phyloP scores from a whole-genome alignment of 2,797 vertebrate species.

The Harpagifer antarcticus region DNA sequence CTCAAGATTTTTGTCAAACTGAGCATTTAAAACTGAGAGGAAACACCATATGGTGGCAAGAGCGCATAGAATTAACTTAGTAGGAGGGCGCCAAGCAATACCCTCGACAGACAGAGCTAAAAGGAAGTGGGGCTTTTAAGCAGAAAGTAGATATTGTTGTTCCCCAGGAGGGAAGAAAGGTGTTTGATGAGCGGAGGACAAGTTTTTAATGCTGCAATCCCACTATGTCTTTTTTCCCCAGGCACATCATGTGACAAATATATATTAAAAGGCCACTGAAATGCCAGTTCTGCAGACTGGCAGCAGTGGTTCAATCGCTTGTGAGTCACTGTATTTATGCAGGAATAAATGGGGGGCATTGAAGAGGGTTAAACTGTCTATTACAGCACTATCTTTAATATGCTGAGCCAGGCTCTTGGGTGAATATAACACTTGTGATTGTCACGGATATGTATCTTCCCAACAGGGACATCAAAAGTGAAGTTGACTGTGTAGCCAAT shows the following conservation, averaged over 20 bases:
- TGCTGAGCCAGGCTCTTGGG: conserved; percentile 20
- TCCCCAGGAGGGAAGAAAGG: conserved; percentile 46
- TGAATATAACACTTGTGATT: conserved; percentile 20
- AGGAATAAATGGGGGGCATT: conserved; percentile 39
- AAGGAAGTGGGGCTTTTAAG: conserved; percentile 50
- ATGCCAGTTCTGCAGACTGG: conserved; percentile 21
- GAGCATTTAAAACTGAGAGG: conserved; percentile 23
- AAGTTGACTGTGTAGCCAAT: conserved; percentile 41
- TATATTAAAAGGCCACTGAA: conserved; percentile 57
- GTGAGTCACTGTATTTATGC: conserved; percentile 45
- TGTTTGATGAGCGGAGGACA: conserved; percentile 50
- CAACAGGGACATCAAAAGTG: conserved; percentile 36
- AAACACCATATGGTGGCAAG: conserved; percentile 25
- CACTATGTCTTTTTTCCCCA: conserved; percentile 44
- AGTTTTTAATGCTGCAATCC: conserved; percentile 45
- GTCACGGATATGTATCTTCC: conserved; percentile 19
- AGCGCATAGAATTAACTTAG: conserved; percentile 24
- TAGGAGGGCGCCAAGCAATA: conserved; percentile 29
- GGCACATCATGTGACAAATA: conserved; percentile 49
- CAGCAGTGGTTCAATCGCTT: conserved; percentile 12
- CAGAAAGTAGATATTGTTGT: conserved; percentile 28
- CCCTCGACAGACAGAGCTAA: conserved; percentile 26
- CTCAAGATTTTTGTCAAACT: neutral
- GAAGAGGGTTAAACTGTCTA: conserved; percentile 45
- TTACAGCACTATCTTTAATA: conserved; percentile 36